Conservation (phyloP, 2,113 vertebrate species). For the Pycnonotus jocosus region DNA sequence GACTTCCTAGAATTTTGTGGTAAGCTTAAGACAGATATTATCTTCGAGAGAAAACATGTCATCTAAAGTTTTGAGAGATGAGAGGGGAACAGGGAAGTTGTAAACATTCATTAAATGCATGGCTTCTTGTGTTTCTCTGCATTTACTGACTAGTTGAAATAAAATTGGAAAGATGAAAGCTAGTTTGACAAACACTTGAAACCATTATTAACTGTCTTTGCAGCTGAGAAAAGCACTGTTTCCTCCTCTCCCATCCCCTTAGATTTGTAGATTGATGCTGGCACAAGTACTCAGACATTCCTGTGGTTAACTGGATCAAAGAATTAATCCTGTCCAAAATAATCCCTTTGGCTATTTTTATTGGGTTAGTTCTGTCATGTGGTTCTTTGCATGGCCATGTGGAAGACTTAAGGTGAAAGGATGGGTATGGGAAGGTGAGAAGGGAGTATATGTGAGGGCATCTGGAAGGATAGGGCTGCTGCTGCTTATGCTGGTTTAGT, state of each 20-base stretch:
- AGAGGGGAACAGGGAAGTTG: not conserved
- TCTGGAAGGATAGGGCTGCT: not conserved
- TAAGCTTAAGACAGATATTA: not conserved
- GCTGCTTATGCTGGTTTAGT: not conserved
- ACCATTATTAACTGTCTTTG: not conserved
- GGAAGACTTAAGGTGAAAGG: not conserved
- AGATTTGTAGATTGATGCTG: not conserved
- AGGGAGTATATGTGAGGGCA: not conserved
- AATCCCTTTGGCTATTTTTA: not conserved
- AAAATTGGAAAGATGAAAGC: not conserved
- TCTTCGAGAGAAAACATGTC: not conserved
- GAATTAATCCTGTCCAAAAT: not conserved
- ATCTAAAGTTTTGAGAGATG: not conserved
- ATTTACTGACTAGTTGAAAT: not conserved
- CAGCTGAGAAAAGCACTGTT: not conserved
- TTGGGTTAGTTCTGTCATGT: not conserved
- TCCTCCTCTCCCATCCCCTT: not conserved
- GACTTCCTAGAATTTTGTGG: not conserved
- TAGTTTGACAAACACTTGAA: not conserved
- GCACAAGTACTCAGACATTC: not conserved
- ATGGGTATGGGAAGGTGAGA: not conserved
- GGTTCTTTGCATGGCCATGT: not conserved
- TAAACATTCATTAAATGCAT: not conserved
- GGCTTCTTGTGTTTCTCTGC: not conserved
- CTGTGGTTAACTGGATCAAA: not conserved